Conservation (phyloP, 1,140 invertebrate species). For the Orius insidiosus region DNA sequence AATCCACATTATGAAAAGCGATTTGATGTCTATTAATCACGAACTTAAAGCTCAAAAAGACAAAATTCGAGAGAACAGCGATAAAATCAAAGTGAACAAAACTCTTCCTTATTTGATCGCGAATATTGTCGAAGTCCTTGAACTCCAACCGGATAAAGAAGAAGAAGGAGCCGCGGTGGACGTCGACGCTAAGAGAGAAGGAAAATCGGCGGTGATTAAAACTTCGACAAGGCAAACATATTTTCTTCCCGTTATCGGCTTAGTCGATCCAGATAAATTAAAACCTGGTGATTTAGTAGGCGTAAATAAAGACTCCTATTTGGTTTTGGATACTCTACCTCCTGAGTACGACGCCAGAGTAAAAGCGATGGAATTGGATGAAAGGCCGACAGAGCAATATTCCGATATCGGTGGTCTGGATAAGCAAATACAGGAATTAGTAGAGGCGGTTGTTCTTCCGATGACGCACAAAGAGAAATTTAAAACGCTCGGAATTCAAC, state of each 20-base stretch:
- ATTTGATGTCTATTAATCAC: conserved; percentile 92
- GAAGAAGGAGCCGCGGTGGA: conserved; percentile 93
- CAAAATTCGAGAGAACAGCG: conserved; percentile 94
- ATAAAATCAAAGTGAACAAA: conserved; percentile 98
- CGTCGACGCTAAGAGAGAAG: conserved; percentile 90
- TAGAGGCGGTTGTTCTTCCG: conserved; percentile 93
- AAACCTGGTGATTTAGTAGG: conserved; percentile 95
- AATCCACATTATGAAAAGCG: conserved; percentile 96
- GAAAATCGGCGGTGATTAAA: conserved; percentile 98
- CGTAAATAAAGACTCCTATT: conserved; percentile 97
- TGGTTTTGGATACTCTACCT: conserved; percentile 90
- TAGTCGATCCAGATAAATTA: conserved; percentile 92
- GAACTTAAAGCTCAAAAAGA: conserved; percentile 89
- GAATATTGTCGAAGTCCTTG: conserved; percentile 93
- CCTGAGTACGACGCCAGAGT: conserved; percentile 95
- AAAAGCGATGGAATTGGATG: conserved; percentile 99
- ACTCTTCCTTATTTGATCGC: conserved; percentile 94
- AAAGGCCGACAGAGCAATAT: conserved; percentile 95
- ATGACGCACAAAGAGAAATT: conserved; percentile 99
- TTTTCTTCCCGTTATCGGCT: conserved; percentile 92
- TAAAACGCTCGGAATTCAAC: conserved; percentile 91
- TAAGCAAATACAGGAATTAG: conserved; percentile 88
- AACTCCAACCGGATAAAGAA: conserved; percentile 89
- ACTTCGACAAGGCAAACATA: conserved; percentile 97
- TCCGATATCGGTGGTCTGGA: conserved; percentile 96